Evolutionary conservation across 1,140 invertebrate species (phyloP), one percentile per base, ranked within the genome.

Genomic region (Drosophila bocqueti): DNA sequence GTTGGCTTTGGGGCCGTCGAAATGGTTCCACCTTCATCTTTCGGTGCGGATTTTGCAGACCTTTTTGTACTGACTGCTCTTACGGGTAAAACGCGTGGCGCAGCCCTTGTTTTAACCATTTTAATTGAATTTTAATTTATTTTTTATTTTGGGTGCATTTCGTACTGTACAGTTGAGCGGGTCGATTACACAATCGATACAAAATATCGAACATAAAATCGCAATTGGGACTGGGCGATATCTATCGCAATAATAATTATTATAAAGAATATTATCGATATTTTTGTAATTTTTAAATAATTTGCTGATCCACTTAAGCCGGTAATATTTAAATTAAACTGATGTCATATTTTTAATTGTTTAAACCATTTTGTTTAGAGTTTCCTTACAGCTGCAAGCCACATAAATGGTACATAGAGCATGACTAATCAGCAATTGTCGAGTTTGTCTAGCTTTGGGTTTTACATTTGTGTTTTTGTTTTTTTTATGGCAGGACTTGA

Each of bases 51-150:
- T 68, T 43, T 42, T 34, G 21, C 31, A 29, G 1, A 5, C 5
- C 10, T 58, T 7, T 9, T 31, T 15, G 7, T 29, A 15, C 26
- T 18, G 7, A 36, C 24, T 36, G 10, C 9, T 10, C 2, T 18
- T 36, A 21, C 18, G n/a, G 16, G 16, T 34, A 10, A 8, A 45
- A 7, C 21, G 10, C 38, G 7, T 5, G 16, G 58, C 42, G 16
- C 11, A 24, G 10, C 16, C 10, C 47, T 18, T 18, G 9, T 45
- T 52, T 54, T 83, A 36, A 54, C 49, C 69, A 83, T 76, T 83
- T 83, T 75, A 36, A 36, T 10, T 18, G 2, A 45, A 18, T 21
- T 18, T 46, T 16, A 38, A 24, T 10, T 38, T 38, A 9, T 29
- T 36, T 5, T 38, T 16, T 24, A 29, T 16, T 15, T n/a, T 7